These are phyloP conservation scores for Gymnocheta viridis DNA, from an alignment of 2,888 invertebrate genomes.

Conservation along the genomic window DNA sequence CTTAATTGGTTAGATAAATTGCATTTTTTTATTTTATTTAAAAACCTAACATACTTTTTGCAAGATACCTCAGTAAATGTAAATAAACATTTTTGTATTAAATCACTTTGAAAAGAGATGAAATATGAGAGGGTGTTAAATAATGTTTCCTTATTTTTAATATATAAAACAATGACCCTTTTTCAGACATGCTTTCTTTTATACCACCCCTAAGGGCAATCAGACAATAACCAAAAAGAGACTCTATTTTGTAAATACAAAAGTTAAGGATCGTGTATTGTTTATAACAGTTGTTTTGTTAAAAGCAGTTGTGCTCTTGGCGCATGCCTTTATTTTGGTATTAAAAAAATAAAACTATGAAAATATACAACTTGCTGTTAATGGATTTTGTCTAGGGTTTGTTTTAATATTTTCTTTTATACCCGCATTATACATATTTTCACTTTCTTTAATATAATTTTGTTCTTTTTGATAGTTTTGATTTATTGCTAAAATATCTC, in stretches of 20 bases:
- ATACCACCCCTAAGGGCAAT: conserved; percentile 28
- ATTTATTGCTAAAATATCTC: conserved; percentile 12
- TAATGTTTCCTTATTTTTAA: conserved; percentile 6
- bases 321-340: conserved; percentile 51
- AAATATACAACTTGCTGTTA: conserved; percentile 33
- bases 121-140: conserved; percentile 20
- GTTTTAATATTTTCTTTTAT: conserved; percentile 20
- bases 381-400: conserved; percentile 28
- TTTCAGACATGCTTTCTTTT: conserved; percentile 24
- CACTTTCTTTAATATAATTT: conserved; percentile 37
- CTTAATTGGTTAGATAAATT: conserved; percentile 22
- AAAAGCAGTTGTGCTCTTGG: conserved; percentile 45
- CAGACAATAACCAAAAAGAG: conserved; percentile 28
- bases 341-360: background rate
- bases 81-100: conserved; percentile 33
- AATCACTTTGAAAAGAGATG: conserved; percentile 20
- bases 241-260: conserved; percentile 10
- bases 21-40: background rate
- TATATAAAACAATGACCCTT: conserved; percentile 56
- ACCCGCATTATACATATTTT: conserved; percentile 31
- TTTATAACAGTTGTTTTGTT: conserved; percentile 14
- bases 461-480: background rate
- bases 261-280: conserved; percentile 28
- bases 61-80: background rate
- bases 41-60: conserved; percentile 27